Evolutionary conservation across 2,113 vertebrate species (phyloP).

Genomic region (Butorides virescens): DNA sequence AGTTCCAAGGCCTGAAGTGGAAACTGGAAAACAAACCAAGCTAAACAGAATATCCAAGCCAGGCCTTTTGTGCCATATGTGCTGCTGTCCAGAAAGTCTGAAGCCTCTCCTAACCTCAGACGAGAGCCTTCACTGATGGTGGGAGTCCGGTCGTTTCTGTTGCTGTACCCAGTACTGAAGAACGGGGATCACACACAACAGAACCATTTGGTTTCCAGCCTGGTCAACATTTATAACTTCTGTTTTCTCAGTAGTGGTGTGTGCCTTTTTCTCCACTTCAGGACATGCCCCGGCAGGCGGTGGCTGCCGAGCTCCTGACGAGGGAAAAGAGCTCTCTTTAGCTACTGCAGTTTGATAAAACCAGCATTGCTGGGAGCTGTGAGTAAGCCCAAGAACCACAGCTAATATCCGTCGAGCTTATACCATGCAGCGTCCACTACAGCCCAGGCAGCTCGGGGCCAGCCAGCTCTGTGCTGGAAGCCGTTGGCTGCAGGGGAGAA

Average conservation of each 20-base stretch:
- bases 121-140: not conserved
- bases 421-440: not conserved
- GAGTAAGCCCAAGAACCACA: not conserved
- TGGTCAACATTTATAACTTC: not conserved
- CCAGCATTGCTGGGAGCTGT: not conserved
- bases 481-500: not conserved
- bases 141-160: not conserved
- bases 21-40: slow-evolving; percentile 42
- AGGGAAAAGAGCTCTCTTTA: not conserved
- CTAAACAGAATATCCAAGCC: not conserved
- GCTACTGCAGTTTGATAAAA: not conserved
- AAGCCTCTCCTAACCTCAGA: not conserved
- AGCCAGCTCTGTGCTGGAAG: not conserved
- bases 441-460: not conserved
- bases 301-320: not conserved
- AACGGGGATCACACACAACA: not conserved
- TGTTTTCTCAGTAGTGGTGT: not conserved
- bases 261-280: not conserved
- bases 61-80: not conserved
- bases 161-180: not conserved
- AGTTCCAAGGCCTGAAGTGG: not conserved
- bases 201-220: not conserved
- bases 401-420: not conserved
- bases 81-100: not conserved
- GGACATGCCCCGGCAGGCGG: not conserved